Conservation (phyloP, 1,140 invertebrate genomes). For the Drosophila triauraria region DNA sequence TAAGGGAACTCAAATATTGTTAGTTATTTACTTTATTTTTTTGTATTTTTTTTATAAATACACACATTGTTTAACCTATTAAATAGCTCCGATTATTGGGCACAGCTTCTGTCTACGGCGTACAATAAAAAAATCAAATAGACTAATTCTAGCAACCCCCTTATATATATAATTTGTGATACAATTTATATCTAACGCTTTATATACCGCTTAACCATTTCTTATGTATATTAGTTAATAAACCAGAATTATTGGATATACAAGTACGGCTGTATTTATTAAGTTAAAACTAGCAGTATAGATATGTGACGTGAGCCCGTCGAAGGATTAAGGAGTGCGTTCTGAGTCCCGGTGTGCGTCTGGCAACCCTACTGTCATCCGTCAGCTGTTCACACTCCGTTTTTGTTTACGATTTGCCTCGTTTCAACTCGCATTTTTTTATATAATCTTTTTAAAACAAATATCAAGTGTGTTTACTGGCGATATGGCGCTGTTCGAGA, state of each 20-base stretch:
- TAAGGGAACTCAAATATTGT: too few relatives aligned
- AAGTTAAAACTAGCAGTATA: neutral
- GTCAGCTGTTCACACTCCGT: slow-evolving; percentile 13
- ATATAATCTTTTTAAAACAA: slow-evolving; percentile 27
- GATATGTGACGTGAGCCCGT: neutral
- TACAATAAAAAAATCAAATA: too few relatives aligned
- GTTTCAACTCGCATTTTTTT: slow-evolving; percentile 16
- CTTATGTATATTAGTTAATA: neutral
- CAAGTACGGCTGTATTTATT: neutral
- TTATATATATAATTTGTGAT: too few relatives aligned
- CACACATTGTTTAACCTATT: too few relatives aligned
- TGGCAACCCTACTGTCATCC: neutral
- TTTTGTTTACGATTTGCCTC: slow-evolving; percentile 41
- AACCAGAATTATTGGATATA: too few relatives aligned
- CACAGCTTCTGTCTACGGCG: too few relatives aligned
- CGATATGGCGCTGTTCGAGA: slow-evolving; percentile 75
- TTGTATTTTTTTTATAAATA: too few relatives aligned
- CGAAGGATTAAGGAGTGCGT: neutral
- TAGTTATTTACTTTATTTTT: neutral
- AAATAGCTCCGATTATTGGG: too few relatives aligned
- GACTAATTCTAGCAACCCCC: too few relatives aligned
- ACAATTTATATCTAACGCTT: too few relatives aligned
- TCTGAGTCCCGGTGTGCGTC: neutral
- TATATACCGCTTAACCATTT: neutral
- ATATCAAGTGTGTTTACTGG: neutral